phyloP scores from a whole-genome alignment of 2,888 invertebrate genomes.

The Eristalis arbustorum region DNA sequence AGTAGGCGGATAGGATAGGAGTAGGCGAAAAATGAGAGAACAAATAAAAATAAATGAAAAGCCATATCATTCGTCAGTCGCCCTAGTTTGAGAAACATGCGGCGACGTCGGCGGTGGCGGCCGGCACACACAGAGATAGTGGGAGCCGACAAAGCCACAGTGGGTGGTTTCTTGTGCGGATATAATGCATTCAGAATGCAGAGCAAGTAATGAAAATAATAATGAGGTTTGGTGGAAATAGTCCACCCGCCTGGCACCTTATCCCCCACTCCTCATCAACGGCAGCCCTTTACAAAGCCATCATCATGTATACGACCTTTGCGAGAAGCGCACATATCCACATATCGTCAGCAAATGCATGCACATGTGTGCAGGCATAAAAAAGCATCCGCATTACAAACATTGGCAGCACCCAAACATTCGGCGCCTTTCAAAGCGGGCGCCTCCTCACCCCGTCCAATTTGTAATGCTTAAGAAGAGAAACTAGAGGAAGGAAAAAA shows the following conservation, averaged over 20 bases:
- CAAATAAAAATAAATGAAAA: slow-evolving; percentile 30
- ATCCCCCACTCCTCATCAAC: no score
- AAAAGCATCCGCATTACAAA: slow-evolving; percentile 64
- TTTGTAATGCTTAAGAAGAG: slow-evolving; percentile 45
- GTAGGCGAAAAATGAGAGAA: background rate
- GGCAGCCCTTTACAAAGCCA: no score
- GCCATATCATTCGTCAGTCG: slow-evolving; percentile 63
- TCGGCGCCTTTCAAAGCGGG: slow-evolving; percentile 53
- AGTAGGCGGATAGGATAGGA: background rate
- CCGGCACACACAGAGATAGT: background rate
- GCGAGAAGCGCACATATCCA: slow-evolving; percentile 22
- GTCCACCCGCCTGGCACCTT: background rate
- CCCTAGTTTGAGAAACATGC: slow-evolving; percentile 60
- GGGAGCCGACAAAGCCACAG: slow-evolving; percentile 32
- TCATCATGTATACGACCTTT: background rate
- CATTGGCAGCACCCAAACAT: slow-evolving; percentile 67
- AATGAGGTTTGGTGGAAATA: slow-evolving; percentile 33
- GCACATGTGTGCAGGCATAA: slow-evolving; percentile 33
- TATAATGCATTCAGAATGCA: slow-evolving; percentile 29
- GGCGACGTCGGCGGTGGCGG: slow-evolving; percentile 17
- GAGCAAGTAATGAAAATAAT: slow-evolving; percentile 55
- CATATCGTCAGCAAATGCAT: slow-evolving; percentile 1
- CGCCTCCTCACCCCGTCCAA: background rate
- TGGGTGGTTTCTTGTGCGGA: slow-evolving; percentile 13
- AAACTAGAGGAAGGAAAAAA: slow-evolving; percentile 5